Conservation (phyloP, 2,888 invertebrate genomes). For the Scaptomyza flava region DNA sequence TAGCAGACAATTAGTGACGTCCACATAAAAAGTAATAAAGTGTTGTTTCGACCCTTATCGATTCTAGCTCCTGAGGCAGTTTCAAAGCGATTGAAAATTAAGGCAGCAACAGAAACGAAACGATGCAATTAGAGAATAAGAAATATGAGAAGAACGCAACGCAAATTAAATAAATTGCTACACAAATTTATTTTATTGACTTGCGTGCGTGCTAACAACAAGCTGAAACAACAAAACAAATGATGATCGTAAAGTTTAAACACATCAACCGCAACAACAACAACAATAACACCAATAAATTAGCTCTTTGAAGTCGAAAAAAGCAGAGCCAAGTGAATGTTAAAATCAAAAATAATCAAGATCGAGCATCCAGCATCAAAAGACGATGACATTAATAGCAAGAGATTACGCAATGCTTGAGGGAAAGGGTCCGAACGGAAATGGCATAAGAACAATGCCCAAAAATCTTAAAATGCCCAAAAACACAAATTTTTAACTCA, state of each 20-base stretch:
- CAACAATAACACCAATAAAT: conserved; percentile 39
- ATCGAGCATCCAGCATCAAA: conserved; percentile 11
- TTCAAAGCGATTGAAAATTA: conserved; percentile 54
- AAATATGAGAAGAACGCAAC: conserved; percentile 27
- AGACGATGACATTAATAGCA: conserved; percentile 60
- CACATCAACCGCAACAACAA: conserved; percentile 19
- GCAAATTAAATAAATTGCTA: conserved; percentile 65
- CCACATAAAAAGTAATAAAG: neutral
- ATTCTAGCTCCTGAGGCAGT: conserved; percentile 28
- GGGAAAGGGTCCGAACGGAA: conserved; percentile 60
- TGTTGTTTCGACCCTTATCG: conserved; percentile 6
- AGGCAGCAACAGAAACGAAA: conserved; percentile 47
- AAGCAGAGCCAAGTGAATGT: conserved; percentile 26
- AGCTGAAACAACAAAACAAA: conserved; percentile 14
- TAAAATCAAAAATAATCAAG: conserved; percentile 13
- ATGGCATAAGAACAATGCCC: conserved; percentile 52
- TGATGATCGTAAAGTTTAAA: conserved; percentile 41
- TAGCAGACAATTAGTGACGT: conserved; percentile 14
- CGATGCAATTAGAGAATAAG: conserved; percentile 35
- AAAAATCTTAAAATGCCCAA: neutral
- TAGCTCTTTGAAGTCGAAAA: conserved; percentile 37
- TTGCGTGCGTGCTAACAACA: conserved; percentile 60
- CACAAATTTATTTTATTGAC: conserved; percentile 67
- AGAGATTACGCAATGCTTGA: conserved; percentile 49
- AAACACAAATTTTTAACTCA: conserved; percentile 2